A percentile compares a stretch with the other conserved stretches of the same genome.
Conservation (phyloP, 2,888 invertebrate genomes). For the Acleris literana region DNA sequence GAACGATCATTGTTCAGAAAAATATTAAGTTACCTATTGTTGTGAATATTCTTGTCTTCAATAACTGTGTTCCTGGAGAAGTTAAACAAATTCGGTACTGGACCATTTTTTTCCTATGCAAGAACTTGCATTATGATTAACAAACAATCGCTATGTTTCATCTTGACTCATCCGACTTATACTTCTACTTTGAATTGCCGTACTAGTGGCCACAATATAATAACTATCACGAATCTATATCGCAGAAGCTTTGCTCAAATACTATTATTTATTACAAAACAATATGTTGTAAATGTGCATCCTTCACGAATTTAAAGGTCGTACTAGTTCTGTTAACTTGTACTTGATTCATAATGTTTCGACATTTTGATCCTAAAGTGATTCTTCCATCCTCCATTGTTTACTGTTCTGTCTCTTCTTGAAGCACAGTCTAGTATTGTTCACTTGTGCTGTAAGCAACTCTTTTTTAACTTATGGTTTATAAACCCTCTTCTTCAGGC, state of each 20-base stretch:
- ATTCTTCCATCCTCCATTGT: background rate
- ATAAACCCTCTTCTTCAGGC: too few relatives aligned
- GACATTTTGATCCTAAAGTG: constrained; percentile 3
- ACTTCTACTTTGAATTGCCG: constrained; percentile 31
- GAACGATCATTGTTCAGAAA: too few relatives aligned
- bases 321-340: constrained; percentile 8
- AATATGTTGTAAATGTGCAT: constrained; percentile 55
- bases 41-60: too few relatives aligned
- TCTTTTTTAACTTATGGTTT: too few relatives aligned
- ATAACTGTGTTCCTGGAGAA: too few relatives aligned
- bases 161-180: background rate
- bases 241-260: constrained; percentile 32
- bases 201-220: constrained; percentile 43
- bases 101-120: too few relatives aligned
- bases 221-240: constrained; percentile 39
- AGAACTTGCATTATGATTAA: too few relatives aligned
- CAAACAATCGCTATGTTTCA: too few relatives aligned
- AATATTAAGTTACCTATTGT: too few relatives aligned
- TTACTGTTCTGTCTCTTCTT: background rate
- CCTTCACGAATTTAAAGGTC: constrained; percentile 41
- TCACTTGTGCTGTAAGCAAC: background rate
- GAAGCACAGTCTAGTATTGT: background rate
- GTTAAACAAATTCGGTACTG: too few relatives aligned
- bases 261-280: constrained; percentile 44
- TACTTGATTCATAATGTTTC: constrained; percentile 4